Evolutionary conservation across 1,140 invertebrate genomes (phyloP).

Genomic region (Drosophila lacertosa): DNA sequence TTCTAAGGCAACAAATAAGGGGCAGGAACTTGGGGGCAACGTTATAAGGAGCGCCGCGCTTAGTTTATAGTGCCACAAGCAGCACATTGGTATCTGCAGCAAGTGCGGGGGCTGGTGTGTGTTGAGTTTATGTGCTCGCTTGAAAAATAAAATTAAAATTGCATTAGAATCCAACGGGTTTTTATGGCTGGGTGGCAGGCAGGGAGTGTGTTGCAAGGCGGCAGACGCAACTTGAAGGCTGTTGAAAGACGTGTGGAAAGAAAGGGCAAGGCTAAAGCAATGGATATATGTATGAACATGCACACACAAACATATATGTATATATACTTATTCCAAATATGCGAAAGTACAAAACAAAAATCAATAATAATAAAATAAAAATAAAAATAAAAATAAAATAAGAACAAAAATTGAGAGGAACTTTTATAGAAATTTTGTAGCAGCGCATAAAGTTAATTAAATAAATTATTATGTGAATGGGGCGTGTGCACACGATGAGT

Average conservation of each 20-base stretch:
- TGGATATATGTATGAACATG: neutral
- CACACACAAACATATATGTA: neutral
- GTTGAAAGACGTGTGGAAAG: conserved; percentile 55
- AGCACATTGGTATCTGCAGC: conserved; percentile 22
- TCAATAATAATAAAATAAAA: conserved; percentile 64
- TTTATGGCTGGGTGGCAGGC: too few relatives aligned
- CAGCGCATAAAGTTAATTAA: conserved; percentile 81
- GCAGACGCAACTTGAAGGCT: conserved; percentile 66
- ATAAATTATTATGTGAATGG: conserved; percentile 83
- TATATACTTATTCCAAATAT: conserved; percentile 28
- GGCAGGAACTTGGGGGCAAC: neutral
- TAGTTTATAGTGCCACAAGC: conserved; percentile 40
- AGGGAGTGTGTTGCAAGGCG: too few relatives aligned
- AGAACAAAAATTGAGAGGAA: too few relatives aligned
- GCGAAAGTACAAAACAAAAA: conserved; percentile 58
- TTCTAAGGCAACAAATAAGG: conserved; percentile 41
- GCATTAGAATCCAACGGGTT: conserved; percentile 80
- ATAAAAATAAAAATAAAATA: too few relatives aligned
- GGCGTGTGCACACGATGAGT: conserved; percentile 81
- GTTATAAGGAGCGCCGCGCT: conserved; percentile 5
- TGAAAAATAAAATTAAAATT: conserved; percentile 83
- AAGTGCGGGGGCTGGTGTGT: conserved; percentile 2
- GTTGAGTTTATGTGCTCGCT: conserved; percentile 76
- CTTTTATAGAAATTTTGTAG: conserved; percentile 74
- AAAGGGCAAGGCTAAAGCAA: conserved; percentile 16